A percentile compares a stretch with the other conserved stretches of the same genome.
Evolutionary conservation across 2,888 invertebrate species (phyloP).

Genomic region (Metalampra italica): DNA sequence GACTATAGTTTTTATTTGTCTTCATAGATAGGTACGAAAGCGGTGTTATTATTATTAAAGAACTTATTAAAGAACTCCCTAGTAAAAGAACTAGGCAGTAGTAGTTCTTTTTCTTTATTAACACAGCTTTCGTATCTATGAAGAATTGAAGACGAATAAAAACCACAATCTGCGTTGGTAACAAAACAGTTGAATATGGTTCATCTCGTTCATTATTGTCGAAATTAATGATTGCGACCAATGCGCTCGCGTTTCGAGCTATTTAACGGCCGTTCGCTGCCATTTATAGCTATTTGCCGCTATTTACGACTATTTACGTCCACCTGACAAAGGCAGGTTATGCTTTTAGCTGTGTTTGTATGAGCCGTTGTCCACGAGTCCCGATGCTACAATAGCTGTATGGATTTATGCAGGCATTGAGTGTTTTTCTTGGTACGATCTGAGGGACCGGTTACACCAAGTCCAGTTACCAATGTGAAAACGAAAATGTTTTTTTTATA

Average conservation of each 20-base stretch:
- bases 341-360: slow-evolving; percentile 43
- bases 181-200: no score
- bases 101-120: no score
- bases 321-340: slow-evolving; percentile 39
- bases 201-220: slow-evolving; percentile 15
- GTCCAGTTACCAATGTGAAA: no score
- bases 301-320: slow-evolving; percentile 39
- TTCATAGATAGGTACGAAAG: no score
- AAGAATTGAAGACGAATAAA: no score
- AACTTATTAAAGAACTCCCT: no score
- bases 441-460: slow-evolving; percentile 21
- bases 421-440: slow-evolving; percentile 52
- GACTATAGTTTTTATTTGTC: no score
- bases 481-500: no score
- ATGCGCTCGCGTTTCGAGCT: slow-evolving; percentile 23
- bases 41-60: no score
- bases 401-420: slow-evolving; percentile 55
- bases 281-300: slow-evolving; percentile 36
- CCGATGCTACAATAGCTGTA: slow-evolving; percentile 35
- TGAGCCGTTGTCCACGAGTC: slow-evolving; percentile 36
- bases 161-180: no score
- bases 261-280: slow-evolving; percentile 32
- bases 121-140: no score
- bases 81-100: no score
- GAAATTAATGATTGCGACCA: slow-evolving; percentile 42